phyloP scores from a whole-genome alignment of 2,113 vertebrate species.

The Pycnonotus jocosus region DNA sequence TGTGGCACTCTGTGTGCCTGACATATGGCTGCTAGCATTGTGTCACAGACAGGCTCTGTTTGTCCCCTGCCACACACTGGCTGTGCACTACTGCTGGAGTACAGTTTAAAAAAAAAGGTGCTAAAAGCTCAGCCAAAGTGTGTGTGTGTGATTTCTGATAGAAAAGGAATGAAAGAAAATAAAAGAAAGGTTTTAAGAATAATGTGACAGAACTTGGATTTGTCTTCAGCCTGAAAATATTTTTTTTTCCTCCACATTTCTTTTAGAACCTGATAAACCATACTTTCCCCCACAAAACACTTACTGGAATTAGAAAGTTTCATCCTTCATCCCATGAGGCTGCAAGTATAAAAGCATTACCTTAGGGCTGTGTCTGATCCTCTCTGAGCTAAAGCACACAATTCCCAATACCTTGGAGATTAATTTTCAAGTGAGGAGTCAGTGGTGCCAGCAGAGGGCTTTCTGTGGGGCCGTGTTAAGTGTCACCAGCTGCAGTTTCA shows the following conservation, averaged over 20 bases:
- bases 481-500: background rate
- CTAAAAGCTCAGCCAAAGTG: background rate
- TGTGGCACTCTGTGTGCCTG: background rate
- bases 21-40: fast-evolving
- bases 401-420: background rate
- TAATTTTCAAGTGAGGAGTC: background rate
- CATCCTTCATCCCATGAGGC: background rate
- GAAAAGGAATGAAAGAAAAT: background rate
- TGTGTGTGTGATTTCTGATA: background rate
- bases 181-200: background rate
- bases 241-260: background rate
- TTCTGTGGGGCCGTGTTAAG: background rate
- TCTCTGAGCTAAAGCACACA: background rate
- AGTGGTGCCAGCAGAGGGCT: background rate
- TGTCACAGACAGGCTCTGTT: background rate
- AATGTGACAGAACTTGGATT: background rate
- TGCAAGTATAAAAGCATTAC: background rate
- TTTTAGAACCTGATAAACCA: background rate
- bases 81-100: background rate
- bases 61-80: background rate
- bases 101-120: background rate
- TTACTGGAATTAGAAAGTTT: background rate
- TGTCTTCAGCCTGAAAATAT: background rate
- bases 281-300: background rate
- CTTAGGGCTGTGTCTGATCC: background rate